These are phyloP conservation scores for Podarcis siculus DNA, from an alignment of 2,797 vertebrate species.

Conservation along the genomic window DNA sequence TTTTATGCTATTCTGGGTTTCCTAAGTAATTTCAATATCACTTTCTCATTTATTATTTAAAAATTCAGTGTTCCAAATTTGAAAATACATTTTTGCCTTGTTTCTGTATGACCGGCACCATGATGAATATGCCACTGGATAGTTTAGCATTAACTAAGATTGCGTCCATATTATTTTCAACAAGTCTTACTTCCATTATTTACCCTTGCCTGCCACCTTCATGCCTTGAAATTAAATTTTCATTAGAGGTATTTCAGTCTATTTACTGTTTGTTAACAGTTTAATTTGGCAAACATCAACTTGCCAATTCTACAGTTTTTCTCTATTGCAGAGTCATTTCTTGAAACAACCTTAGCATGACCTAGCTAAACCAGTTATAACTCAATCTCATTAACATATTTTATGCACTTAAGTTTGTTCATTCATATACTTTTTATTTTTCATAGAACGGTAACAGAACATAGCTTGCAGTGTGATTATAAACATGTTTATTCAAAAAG, in stretches of 20 bases:
- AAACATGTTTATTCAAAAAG: not conserved
- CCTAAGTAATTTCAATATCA: not conserved
- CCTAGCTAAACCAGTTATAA: not conserved
- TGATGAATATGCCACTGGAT: not conserved
- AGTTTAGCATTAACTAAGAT: not conserved
- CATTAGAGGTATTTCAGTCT: not conserved
- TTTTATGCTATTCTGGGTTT: not conserved
- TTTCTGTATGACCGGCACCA: not conserved
- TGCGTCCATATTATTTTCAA: not conserved
- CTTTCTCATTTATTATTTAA: not conserved
- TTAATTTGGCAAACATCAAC: constrained; percentile 1
- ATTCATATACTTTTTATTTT: not conserved
- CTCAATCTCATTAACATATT: not conserved
- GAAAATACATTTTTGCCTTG: not conserved
- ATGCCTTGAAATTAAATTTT: constrained; percentile 9
- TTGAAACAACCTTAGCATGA: not conserved
- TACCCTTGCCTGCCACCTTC: not conserved
- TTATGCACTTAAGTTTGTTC: too few relatives aligned
- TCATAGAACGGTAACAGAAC: not conserved
- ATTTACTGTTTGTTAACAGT: constrained; percentile 1
- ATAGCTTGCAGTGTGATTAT: not conserved
- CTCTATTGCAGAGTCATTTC: not conserved
- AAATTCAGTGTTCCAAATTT: not conserved
- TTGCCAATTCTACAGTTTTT: not conserved
- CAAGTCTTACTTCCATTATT: not conserved